Conservation (phyloP, 1,140 invertebrate species). For the Zeugodacus cucurbitae region DNA sequence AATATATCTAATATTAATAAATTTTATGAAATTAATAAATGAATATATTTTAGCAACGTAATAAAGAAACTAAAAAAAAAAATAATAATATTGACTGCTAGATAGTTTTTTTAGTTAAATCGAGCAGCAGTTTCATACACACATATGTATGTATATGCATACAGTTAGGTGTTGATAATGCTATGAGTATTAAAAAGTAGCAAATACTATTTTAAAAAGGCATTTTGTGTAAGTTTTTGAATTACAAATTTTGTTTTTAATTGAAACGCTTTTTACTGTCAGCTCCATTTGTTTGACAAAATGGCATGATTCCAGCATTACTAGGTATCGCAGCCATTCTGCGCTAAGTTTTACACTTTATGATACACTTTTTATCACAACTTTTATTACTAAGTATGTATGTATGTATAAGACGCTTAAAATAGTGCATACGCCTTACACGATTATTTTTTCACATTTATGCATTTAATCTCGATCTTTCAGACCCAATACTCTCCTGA, state of each 20-base stretch:
- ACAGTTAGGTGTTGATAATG: neutral
- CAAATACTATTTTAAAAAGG: slow-evolving; percentile 26
- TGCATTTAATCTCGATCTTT: slow-evolving; percentile 56
- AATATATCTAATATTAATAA: neutral
- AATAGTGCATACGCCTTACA: too few species aligned
- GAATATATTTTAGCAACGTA: neutral
- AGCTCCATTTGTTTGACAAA: neutral
- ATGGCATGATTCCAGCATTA: neutral
- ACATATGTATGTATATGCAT: neutral
- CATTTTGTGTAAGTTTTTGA: slow-evolving; percentile 26
- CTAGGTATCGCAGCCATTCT: neutral
- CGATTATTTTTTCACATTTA: slow-evolving; percentile 42
- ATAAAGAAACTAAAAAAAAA: neutral
- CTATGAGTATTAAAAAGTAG: slow-evolving; percentile 26
- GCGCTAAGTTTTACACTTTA: neutral
- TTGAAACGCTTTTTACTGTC: slow-evolving; percentile 17
- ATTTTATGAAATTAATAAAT: neutral
- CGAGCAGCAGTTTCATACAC: too few species aligned
- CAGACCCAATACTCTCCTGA: slow-evolving; percentile 61
- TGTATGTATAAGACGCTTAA: too few species aligned
- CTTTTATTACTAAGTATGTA: neutral
- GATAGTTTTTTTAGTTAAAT: neutral
- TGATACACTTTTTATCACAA: slow-evolving; percentile 5
- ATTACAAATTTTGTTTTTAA: slow-evolving; percentile 7
- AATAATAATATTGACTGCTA: neutral